Conservation (phyloP, 2,888 invertebrate genomes). For the Rhagophthalmus giganteus region DNA sequence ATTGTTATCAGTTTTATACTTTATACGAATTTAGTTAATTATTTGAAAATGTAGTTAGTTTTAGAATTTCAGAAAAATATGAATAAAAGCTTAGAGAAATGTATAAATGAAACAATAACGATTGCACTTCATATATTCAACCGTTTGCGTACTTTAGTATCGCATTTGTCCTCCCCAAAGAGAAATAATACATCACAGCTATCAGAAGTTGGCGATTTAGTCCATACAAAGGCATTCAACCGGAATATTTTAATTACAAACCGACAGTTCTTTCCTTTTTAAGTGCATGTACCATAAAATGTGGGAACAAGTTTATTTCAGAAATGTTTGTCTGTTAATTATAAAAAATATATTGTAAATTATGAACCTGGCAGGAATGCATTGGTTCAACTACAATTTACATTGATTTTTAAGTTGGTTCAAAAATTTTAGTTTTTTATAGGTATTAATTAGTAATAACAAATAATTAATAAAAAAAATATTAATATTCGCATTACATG, state of each 20-base stretch:
- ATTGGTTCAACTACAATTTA: too few species aligned
- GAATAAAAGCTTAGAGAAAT: constrained; percentile 3
- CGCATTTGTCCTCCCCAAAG: constrained; percentile 14
- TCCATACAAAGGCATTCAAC: constrained; percentile 43
- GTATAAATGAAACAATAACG: constrained; percentile 14
- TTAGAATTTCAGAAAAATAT: constrained; percentile 8
- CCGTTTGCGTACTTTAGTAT: constrained; percentile 9
- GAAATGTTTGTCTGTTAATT: constrained; percentile 23
- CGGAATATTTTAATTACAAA: constrained; percentile 49
- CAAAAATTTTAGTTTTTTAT: too few species aligned
- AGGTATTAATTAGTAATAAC: too few species aligned
- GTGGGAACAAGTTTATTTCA: constrained; percentile 31
- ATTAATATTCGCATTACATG: too few species aligned
- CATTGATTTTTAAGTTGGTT: too few species aligned
- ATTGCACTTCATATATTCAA: constrained; percentile 17
- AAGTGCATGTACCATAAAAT: constrained; percentile 31
- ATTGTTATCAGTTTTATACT: too few species aligned
- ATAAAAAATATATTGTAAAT: too few species aligned
- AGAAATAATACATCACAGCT: constrained; percentile 31
- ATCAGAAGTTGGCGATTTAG: constrained; percentile 33
- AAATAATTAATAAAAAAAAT: too few species aligned
- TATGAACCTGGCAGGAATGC: too few species aligned
- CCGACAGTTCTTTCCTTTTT: constrained; percentile 38
- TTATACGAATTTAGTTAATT: too few species aligned
- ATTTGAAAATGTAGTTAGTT: too few species aligned